phyloP scores from a whole-genome alignment of 2,797 vertebrate species.

The Sebastes matsubarae region DNA sequence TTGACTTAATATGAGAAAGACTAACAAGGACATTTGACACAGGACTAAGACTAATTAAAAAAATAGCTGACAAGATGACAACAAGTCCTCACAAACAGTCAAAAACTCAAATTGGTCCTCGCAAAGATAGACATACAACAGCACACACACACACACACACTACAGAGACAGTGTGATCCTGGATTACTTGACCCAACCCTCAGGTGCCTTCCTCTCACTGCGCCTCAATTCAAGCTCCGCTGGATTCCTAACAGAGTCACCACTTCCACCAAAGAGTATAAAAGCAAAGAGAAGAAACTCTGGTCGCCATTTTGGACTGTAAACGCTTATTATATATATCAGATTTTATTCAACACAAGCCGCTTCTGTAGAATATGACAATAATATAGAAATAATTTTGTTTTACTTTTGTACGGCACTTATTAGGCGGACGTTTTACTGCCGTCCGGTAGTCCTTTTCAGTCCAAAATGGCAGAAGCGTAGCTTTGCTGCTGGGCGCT shows the following conservation, averaged over 20 bases:
- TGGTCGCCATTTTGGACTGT: too few species aligned
- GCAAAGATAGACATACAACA: neutral
- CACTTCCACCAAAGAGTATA: neutral
- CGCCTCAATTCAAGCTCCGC: neutral
- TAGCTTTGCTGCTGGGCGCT: too few species aligned
- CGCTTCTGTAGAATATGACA: too few species aligned
- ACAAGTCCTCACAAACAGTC: neutral
- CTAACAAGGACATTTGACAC: neutral
- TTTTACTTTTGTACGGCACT: too few species aligned
- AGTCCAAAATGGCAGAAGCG: too few species aligned
- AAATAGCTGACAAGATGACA: neutral
- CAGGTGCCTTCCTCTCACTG: slow-evolving; percentile 62
- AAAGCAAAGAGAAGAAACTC: too few species aligned
- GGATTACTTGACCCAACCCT: slow-evolving; percentile 73
- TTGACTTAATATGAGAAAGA: neutral
- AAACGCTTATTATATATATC: too few species aligned
- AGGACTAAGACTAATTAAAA: neutral
- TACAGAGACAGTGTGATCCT: slow-evolving; percentile 57
- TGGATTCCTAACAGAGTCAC: neutral
- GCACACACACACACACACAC: slow-evolving; percentile 30
- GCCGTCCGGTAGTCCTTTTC: too few species aligned
- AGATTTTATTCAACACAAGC: too few species aligned
- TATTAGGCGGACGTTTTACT: too few species aligned
- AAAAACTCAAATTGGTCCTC: neutral
- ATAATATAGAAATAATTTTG: too few species aligned